phyloP scores from a whole-genome alignment of 2,113 vertebrate genomes.

The Candoia aspera region DNA sequence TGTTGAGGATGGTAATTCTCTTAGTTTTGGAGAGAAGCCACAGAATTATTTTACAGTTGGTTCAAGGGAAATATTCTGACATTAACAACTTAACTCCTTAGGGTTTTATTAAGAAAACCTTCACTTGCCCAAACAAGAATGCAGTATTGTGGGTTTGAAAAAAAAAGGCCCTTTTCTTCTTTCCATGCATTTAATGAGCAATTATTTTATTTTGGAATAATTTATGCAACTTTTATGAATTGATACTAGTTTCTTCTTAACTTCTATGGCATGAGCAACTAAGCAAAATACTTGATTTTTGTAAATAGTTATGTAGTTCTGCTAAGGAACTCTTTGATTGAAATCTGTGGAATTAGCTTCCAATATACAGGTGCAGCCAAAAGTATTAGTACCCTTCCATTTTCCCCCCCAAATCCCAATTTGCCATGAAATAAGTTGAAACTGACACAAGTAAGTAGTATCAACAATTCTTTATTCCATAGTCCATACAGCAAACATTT shows the following conservation, averaged over 20 bases:
- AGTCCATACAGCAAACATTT: neutral
- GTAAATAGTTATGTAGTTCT: neutral
- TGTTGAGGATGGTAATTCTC: slow-evolving; percentile 23
- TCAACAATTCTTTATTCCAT: neutral
- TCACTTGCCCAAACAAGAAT: neutral
- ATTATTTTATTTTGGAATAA: neutral
- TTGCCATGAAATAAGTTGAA: neutral
- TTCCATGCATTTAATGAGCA: neutral
- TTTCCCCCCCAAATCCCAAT: neutral
- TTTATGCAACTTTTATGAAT: neutral
- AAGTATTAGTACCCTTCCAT: neutral
- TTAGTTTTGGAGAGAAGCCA: slow-evolving; percentile 52
- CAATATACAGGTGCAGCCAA: neutral
- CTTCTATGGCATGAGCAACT: neutral
- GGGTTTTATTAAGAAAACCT: slow-evolving; percentile 12
- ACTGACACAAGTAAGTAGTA: neutral
- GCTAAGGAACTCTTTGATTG: neutral
- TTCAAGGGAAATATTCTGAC: slow-evolving; percentile 47
- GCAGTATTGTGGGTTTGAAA: neutral
- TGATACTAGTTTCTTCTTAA: neutral
- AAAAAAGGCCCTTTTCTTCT: neutral
- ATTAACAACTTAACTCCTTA: slow-evolving; percentile 13
- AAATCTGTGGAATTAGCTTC: neutral
- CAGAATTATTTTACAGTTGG: slow-evolving; percentile 38
- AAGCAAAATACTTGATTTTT: neutral